Evolutionary conservation across 2,113 vertebrate species (phyloP), one percentile per base, ranked within the genome.

Genomic region (Scortum barcoo): DNA sequence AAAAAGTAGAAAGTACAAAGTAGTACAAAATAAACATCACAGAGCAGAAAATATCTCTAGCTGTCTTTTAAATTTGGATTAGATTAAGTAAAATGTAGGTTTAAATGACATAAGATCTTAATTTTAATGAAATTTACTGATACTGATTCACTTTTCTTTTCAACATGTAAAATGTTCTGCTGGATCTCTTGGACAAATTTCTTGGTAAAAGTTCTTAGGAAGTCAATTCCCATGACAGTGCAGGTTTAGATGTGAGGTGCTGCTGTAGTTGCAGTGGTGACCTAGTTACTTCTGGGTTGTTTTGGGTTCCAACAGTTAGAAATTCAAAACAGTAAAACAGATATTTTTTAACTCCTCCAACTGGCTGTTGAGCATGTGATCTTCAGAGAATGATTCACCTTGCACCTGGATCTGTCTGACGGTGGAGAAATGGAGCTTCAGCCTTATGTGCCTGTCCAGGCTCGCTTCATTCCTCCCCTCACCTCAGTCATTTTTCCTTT

Each of bases 381-480:
- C 24, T 26, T 42, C 16, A 42, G 65, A 56, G 28, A 19, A 8
- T n/a, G 40, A 69, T 62, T 69, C 13, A 33, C 10, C 2, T 46
- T 61, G 13, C 80, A 79, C 58, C 60, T 69, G 50, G 53, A 68
- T 51, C 24, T 48, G 40, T 68, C 22, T 58, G 36, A 54, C 12
- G 13, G 42, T 78, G 56, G 16, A 51, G 60, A 54, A 38, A 74
- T 7, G n/a, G 22, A 70, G 60, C 24, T 61, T 80, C 28, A 70
- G 60, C 24, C 44, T 38, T 22, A 12, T 75, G n/a, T 83, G 76
- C 88, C 72, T 91, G 93, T 79, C 82, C 65, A 66, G 83, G 17
- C 93, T 88, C 5, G 90, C 69, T 80, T 62, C 24, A 51, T 65
- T 76, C 75, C 62, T 65, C 63, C 72, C 54, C 58, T 68, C 14